These are phyloP conservation scores for Ciconia maguari DNA, from an alignment of 2,113 vertebrate genomes.

Conservation along the genomic window DNA sequence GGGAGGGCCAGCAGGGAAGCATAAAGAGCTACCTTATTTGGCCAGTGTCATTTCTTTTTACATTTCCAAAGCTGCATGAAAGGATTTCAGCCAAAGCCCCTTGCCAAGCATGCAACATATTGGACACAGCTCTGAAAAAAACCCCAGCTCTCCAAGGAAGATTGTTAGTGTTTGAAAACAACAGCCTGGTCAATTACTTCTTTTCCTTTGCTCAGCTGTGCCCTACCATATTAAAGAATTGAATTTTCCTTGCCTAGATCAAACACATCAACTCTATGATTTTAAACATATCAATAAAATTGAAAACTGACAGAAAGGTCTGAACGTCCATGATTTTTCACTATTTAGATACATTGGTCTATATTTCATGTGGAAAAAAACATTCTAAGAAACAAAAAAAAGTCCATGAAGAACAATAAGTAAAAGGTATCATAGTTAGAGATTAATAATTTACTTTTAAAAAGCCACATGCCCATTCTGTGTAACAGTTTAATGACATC, in stretches of 20 bases:
- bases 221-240: background rate
- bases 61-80: background rate
- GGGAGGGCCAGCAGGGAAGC: background rate
- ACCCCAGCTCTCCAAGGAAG: background rate
- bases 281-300: background rate
- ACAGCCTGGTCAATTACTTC: background rate
- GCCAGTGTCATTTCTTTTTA: background rate
- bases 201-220: background rate
- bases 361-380: background rate
- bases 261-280: background rate
- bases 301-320: background rate
- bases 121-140: background rate
- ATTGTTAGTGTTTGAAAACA: background rate
- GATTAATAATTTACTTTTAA: background rate
- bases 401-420: background rate
- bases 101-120: background rate
- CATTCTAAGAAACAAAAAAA: background rate
- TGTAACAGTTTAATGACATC: background rate
- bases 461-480: background rate
- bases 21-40: background rate
- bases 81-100: background rate
- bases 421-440: background rate
- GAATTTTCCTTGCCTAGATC: background rate
- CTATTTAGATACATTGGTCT: background rate
- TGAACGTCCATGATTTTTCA: background rate